Conservation (phyloP, 2,888 invertebrate genomes). For the Bunonema sp. region DNA sequence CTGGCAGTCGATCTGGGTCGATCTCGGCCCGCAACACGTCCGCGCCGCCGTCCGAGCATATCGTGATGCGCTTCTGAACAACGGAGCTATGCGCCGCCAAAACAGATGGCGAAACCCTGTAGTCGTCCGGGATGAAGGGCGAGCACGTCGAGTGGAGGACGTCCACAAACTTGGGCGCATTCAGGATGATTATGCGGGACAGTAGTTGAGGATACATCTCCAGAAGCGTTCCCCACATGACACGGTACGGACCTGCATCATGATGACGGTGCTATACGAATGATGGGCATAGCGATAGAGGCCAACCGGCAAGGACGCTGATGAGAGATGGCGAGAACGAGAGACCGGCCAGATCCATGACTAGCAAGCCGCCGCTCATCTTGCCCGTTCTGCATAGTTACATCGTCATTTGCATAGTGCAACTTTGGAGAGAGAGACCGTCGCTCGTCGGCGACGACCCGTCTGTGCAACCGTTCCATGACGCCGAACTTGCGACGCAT, state of each 20-base stretch:
- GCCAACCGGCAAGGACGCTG: conserved; percentile 26
- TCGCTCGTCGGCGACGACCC: conserved; percentile 15
- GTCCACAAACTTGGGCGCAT: conserved; percentile 37
- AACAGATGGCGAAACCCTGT: conserved; percentile 12
- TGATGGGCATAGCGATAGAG: not conserved
- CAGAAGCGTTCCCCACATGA: conserved; percentile 41
- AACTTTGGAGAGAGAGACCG: not conserved
- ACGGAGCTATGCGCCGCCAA: not conserved
- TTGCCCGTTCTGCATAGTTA: conserved; percentile 9
- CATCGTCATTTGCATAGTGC: conserved; percentile 3
- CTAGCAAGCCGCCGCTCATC: conserved; percentile 23
- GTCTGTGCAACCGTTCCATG: conserved; percentile 29
- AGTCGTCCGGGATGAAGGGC: conserved; percentile 35
- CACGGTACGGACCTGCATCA: conserved; percentile 30
- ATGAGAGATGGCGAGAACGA: conserved; percentile 26
- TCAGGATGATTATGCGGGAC: conserved; percentile 30
- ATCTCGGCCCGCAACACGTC: too few species aligned
- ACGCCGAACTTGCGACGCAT: conserved; percentile 35
- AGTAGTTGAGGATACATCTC: conserved; percentile 39
- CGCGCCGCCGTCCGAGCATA: conserved; percentile 7
- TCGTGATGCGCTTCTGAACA: conserved; percentile 14
- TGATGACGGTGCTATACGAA: not conserved
- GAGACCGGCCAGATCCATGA: conserved; percentile 34
- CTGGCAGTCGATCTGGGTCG: too few species aligned
- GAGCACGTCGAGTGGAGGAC: conserved; percentile 31